phyloP scores from a whole-genome alignment of 2,797 vertebrate species.

The Pyrocephalus nanus region DNA sequence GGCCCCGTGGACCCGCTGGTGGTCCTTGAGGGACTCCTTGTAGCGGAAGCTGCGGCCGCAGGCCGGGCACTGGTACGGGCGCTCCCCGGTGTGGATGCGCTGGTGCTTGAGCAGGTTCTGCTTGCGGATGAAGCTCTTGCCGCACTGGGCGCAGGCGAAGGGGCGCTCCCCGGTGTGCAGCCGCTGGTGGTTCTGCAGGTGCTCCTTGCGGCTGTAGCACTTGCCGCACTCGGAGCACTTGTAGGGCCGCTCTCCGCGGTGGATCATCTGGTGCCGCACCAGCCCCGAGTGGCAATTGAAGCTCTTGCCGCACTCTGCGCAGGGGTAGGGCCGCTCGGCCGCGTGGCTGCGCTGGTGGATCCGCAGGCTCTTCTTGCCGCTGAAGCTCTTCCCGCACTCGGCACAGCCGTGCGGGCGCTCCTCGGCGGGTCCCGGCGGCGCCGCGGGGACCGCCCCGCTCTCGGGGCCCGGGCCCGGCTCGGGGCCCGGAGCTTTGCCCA shows the following conservation, averaged over 20 bases:
- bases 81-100: slow-evolving; percentile 80
- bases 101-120: slow-evolving; percentile 80
- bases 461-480: not conserved
- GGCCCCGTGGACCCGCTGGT: slow-evolving; percentile 67
- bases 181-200: slow-evolving; percentile 80
- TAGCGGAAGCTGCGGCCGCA: slow-evolving; percentile 79
- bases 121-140: slow-evolving; percentile 81
- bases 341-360: slow-evolving; percentile 79
- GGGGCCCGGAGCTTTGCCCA: slow-evolving; percentile 9
- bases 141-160: slow-evolving; percentile 77
- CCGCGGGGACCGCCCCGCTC: not conserved
- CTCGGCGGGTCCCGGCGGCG: not conserved
- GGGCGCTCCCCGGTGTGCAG: slow-evolving; percentile 77
- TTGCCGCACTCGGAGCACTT: slow-evolving; percentile 77
- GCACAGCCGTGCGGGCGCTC: slow-evolving; percentile 45
- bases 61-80: slow-evolving; percentile 78
- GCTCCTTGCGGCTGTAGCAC: slow-evolving; percentile 79
- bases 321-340: slow-evolving; percentile 76
- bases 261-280: slow-evolving; percentile 80
- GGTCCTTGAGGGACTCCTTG: slow-evolving; percentile 80
- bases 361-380: slow-evolving; percentile 76
- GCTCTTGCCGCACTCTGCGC: slow-evolving; percentile 77
- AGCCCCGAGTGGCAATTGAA: slow-evolving; percentile 80
- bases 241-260: slow-evolving; percentile 78
- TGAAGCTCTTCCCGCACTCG: slow-evolving; percentile 77